Conservation (phyloP, 2,888 invertebrate genomes). For the Cheilosia vernalis region DNA sequence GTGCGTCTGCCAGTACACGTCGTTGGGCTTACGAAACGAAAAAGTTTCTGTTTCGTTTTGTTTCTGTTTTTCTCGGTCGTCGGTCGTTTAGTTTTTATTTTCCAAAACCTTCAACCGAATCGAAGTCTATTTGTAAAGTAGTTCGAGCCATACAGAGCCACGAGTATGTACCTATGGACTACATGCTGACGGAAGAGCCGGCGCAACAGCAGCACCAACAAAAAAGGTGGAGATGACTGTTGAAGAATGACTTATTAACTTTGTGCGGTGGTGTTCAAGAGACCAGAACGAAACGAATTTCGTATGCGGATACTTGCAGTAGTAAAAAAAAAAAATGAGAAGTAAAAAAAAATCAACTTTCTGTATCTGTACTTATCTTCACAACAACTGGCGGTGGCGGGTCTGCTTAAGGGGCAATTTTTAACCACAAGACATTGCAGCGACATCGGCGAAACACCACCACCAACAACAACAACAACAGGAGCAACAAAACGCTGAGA, state of each 20-base stretch:
- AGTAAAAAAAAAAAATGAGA: constrained; percentile 62
- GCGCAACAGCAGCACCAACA: constrained; percentile 44
- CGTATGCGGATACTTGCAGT: constrained; percentile 74
- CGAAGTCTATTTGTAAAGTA: constrained; percentile 74
- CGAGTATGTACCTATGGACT: constrained; percentile 1
- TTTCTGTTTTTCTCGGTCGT: constrained; percentile 27
- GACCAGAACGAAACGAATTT: constrained; percentile 77
- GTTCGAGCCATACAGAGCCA: constrained; percentile 56
- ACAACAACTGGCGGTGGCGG: constrained; percentile 56
- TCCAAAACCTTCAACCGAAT: constrained; percentile 72
- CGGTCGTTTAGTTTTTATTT: constrained; percentile 52
- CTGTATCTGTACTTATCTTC: constrained; percentile 65
- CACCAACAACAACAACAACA: constrained; percentile 18
- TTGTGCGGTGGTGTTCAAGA: constrained; percentile 77
- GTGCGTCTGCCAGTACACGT: constrained; percentile 63
- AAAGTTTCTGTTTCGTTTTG: constrained; percentile 24
- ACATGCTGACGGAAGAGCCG: constrained; percentile 41
- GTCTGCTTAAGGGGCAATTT: constrained; percentile 68
- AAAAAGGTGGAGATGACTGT: constrained; percentile 75
- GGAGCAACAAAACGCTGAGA: constrained; percentile 26
- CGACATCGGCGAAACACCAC: constrained; percentile 48
- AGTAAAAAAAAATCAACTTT: constrained; percentile 40
- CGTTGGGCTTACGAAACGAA: constrained; percentile 56
- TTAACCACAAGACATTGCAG: constrained; percentile 70
- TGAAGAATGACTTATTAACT: constrained; percentile 77